Evolutionary conservation across 2,113 vertebrate species (phyloP).

Genomic region (Stegostoma tigrinum): DNA sequence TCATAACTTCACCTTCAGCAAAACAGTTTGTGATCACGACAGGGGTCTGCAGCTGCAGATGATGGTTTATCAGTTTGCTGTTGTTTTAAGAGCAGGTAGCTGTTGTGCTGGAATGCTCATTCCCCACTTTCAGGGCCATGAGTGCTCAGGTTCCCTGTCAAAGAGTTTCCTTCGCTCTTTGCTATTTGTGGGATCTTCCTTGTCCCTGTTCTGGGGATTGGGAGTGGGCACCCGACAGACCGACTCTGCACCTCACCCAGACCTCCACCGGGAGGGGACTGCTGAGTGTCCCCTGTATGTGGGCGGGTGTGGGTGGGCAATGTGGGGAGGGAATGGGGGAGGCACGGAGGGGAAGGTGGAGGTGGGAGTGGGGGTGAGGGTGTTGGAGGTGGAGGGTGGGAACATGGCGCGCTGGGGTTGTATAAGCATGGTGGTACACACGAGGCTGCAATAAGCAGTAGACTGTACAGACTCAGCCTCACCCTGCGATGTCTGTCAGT

Average conservation of each 20-base stretch:
- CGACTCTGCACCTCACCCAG: too few species aligned
- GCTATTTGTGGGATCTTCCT: neutral
- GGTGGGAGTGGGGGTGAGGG: too few species aligned
- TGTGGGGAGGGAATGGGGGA: too few species aligned
- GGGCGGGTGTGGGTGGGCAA: neutral
- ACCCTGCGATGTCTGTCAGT: neutral
- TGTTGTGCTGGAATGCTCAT: neutral
- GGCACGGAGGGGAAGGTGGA: too few species aligned
- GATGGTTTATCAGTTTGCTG: neutral
- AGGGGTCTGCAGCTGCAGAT: too few species aligned
- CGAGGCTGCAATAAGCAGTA: neutral
- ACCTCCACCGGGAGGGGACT: neutral
- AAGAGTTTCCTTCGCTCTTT: neutral
- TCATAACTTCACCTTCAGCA: neutral
- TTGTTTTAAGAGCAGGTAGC: neutral
- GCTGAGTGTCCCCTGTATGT: neutral
- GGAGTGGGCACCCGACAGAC: neutral
- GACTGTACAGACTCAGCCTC: neutral
- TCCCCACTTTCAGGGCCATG: neutral
- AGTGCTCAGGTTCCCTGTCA: neutral
- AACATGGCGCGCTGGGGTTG: too few species aligned
- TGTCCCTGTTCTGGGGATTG: neutral
- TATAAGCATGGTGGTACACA: neutral
- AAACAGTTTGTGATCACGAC: neutral
- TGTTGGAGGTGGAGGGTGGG: too few species aligned